phyloP scores from a whole-genome alignment of 2,888 invertebrate genomes.

The Heteropelma amictum region DNA sequence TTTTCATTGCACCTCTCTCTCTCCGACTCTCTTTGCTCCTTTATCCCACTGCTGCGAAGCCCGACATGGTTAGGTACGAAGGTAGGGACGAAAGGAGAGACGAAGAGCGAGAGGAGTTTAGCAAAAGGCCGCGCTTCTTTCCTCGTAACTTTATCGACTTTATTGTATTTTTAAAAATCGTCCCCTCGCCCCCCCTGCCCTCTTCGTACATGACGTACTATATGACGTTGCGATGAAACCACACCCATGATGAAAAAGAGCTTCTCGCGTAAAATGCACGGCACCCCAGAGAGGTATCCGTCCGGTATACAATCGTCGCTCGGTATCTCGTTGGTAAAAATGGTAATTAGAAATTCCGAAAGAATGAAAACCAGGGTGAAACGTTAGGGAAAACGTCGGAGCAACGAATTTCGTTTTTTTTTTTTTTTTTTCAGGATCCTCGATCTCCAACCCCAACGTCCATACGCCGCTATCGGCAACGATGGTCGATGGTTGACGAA shows the following conservation, averaged over 20 bases:
- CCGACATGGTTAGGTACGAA: conserved; percentile 22
- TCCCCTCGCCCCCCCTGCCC: neutral
- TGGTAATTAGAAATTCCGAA: no score
- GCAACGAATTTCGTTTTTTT: no score
- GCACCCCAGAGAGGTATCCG: neutral
- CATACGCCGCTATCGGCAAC: no score
- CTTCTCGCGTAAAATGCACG: neutral
- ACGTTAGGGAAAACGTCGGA: no score
- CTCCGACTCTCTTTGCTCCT: conserved; percentile 24
- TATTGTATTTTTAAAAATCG: conserved; percentile 53
- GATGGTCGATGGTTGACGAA: no score
- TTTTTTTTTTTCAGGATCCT: no score
- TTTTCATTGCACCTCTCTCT: conserved; percentile 18
- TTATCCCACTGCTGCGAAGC: conserved; percentile 39
- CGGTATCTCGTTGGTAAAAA: no score
- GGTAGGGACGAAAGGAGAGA: conserved; percentile 14
- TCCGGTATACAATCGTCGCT: no score
- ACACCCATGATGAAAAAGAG: conserved; percentile 40
- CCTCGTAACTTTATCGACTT: conserved; percentile 53
- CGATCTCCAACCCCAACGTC: no score
- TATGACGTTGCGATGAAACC: conserved; percentile 38
- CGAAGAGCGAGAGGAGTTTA: conserved; percentile 29
- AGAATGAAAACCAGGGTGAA: no score
- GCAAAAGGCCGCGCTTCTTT: conserved; percentile 51
- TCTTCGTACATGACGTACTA: neutral